phyloP scores from a whole-genome alignment of 92 coral and sea anemone genomes.

The Heteractis magnifica region DNA sequence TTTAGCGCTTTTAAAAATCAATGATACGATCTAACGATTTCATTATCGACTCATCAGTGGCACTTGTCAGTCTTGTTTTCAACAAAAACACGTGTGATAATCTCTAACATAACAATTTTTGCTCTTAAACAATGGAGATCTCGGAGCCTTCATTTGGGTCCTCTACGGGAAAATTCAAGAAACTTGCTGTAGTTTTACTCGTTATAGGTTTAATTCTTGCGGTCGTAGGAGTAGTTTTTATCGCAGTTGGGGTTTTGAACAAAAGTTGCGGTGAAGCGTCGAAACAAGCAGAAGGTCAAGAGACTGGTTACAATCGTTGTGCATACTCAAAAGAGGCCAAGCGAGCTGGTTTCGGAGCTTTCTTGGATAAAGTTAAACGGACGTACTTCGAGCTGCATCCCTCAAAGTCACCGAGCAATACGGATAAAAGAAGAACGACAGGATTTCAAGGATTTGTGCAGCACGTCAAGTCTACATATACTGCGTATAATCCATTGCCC shows the following conservation, averaged over 20 bases:
- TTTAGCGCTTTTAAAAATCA: not conserved
- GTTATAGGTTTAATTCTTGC: constrained; percentile 35
- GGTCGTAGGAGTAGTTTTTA: constrained; percentile 44
- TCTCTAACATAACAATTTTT: not conserved
- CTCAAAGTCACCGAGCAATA: constrained; percentile 37
- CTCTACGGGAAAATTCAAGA: not conserved
- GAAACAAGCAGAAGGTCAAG: not conserved
- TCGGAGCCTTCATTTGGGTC: not conserved
- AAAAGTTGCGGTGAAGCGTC: not conserved
- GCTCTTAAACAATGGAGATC: not conserved
- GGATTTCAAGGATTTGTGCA: constrained; percentile 5
- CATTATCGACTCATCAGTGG: constrained; percentile 3
- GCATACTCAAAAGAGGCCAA: constrained; percentile 62
- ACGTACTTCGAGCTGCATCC: constrained; percentile 73
- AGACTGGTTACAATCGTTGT: not conserved
- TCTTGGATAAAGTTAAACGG: constrained; percentile 58
- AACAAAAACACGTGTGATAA: not conserved
- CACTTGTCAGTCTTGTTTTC: not conserved
- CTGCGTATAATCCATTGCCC: constrained; percentile 77
- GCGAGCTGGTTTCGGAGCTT: constrained; percentile 58
- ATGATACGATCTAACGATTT: not conserved
- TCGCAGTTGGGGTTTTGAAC: constrained; percentile 16
- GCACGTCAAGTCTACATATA: constrained; percentile 42
- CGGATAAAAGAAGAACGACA: constrained; percentile 30
- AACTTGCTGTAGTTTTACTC: not conserved